phyloP scores from a whole-genome alignment of 2,113 vertebrate species.

The Leptobrachium leishanense region DNA sequence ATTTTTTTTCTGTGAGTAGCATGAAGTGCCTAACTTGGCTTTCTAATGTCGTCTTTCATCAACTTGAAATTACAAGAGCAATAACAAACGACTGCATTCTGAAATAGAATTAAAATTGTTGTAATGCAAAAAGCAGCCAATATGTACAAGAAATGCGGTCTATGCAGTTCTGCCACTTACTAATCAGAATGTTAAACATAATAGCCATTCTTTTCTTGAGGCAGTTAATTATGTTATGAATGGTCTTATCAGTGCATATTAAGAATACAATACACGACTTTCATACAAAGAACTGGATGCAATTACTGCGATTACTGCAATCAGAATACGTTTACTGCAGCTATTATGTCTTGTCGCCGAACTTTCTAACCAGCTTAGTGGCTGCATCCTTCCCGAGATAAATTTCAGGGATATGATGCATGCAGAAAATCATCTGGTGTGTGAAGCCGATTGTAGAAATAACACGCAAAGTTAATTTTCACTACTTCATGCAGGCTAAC shows the following conservation, averaged over 20 bases:
- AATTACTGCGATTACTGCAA: constrained; percentile 65
- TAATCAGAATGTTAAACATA: constrained; percentile 69
- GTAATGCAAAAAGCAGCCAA: constrained; percentile 64
- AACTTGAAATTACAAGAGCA: constrained; percentile 53
- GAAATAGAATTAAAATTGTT: constrained; percentile 58
- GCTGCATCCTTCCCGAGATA: constrained; percentile 3
- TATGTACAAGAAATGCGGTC: constrained; percentile 54
- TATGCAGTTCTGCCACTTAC: constrained; percentile 57
- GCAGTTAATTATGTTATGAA: constrained; percentile 70
- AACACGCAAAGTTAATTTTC: neutral
- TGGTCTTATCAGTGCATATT: constrained; percentile 64
- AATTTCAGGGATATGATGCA: neutral
- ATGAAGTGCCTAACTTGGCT: constrained; percentile 53
- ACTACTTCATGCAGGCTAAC: neutral
- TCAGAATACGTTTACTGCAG: constrained; percentile 61
- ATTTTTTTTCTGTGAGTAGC: constrained; percentile 16
- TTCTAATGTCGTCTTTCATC: constrained; percentile 54
- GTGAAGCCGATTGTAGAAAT: neutral
- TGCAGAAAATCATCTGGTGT: neutral
- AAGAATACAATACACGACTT: constrained; percentile 63
- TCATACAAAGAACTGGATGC: constrained; percentile 55
- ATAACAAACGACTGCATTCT: constrained; percentile 60
- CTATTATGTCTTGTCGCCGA: constrained; percentile 51
- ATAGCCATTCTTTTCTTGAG: constrained; percentile 66
- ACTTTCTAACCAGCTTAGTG: constrained; percentile 31